Base-by-base conservation (phyloP, 2,888 invertebrate genomes). In the Seladonia tumulorum region DNA sequence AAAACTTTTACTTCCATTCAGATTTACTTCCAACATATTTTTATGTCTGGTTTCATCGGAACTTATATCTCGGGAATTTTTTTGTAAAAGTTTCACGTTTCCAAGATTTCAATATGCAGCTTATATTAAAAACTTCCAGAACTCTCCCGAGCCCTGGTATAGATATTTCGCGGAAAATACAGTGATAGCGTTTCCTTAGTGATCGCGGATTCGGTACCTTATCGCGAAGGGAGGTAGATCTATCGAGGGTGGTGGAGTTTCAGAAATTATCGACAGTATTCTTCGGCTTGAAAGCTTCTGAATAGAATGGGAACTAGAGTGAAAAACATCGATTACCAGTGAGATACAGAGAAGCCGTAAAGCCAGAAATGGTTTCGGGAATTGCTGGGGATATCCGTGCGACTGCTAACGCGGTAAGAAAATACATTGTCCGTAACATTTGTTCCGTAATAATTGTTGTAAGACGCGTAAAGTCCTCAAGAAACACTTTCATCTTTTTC, bases 241-340 rank as follows among this genome's bases (percentile, higher is more conserved):
- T 63, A 16, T 25, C 63, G 29, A 18, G 29, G 29, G 16, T 29
- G 63, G 7, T 63, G 14, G 63, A 29, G 29, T 63, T 63, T 18
- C 35, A 18, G 63, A 63, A 63, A 29, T 63, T 29, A 63, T 63
- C 29, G 63, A 63, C 63, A 63, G 63, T 29, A 18, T 45, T 35
- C 63, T 63, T 63, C 63, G 8, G 63, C 29, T 63, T 29, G 63
- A 29, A 63, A 29, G 63, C 29, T 63, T 35, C 63, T 3, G 63
- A 63, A 63, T 63, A 29, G 29, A 29, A 29, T 29, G 63, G 63
- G 63, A 63, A 63, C 29, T 63, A 35, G 63, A 63, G 63, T 63
- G 63, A 63, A 35, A 63, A 29, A 63, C 63, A 63, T 63, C 63
- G 63, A 63, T 63, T 63, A 18, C 63, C 29, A 29, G 8, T 29